phyloP scores from a whole-genome alignment of 2,113 vertebrate species.

The Progne subis region DNA sequence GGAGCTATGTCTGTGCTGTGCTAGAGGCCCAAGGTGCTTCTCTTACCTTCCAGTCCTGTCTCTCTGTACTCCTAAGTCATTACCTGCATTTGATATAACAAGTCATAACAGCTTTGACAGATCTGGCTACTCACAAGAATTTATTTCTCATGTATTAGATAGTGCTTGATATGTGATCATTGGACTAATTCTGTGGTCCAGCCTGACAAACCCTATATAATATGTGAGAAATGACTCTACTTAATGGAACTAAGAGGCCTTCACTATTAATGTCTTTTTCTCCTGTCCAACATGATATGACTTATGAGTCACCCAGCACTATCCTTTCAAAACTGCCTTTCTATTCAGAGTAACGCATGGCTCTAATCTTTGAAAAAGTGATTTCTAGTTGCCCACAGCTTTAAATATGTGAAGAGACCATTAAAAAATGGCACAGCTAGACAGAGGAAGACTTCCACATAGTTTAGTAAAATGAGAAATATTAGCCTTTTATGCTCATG shows the following conservation, averaged over 20 bases:
- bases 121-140: background rate
- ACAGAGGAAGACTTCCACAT: background rate
- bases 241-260: conserved; percentile 47
- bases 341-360: background rate
- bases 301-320: conserved; percentile 21
- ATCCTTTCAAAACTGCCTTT: conserved; percentile 24
- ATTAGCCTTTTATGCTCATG: background rate
- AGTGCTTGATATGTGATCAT: background rate
- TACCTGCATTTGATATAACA: background rate
- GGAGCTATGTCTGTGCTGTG: background rate
- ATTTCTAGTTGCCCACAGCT: background rate
- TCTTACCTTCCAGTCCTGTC: background rate
- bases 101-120: background rate
- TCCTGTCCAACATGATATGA: background rate
- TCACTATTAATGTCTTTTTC: conserved; percentile 31
- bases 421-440: background rate
- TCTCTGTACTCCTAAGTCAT: background rate
- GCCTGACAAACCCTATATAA: conserved; percentile 29
- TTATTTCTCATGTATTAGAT: background rate
- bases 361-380: background rate
- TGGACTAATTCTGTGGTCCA: background rate
- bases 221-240: background rate
- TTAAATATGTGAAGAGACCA: background rate
- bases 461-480: background rate
- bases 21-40: background rate